These are phyloP conservation scores for Aphelinus atriplicis DNA, from an alignment of 1,140 invertebrate species.

Conservation along the genomic window DNA sequence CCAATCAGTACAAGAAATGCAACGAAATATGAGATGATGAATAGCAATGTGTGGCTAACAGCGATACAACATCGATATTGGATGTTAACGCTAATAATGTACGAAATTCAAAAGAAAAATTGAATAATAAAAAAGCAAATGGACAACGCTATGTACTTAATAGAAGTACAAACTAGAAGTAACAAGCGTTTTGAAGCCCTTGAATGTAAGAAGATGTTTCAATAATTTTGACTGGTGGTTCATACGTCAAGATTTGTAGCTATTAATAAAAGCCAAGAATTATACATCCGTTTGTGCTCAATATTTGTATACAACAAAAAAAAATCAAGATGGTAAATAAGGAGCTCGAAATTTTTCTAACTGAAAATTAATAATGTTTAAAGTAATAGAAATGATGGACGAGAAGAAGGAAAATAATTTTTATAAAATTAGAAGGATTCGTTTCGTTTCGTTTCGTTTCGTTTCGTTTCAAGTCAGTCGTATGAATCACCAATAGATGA, in stretches of 20 bases:
- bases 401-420: no score
- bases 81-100: conserved; percentile 27
- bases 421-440: no score
- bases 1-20: no score
- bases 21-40: conserved; percentile 17
- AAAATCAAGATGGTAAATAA: no score
- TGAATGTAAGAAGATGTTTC: conserved; percentile 4
- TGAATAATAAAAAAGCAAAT: conserved; percentile 1
- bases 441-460: no score
- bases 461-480: background rate
- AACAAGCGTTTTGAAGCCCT: conserved; percentile 17
- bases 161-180: conserved; percentile 23
- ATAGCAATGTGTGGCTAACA: conserved; percentile 36
- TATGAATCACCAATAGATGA: conserved; percentile 23
- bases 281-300: no score
- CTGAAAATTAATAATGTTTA: no score
- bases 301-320: no score
- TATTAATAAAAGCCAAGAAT: no score
- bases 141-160: conserved; percentile 8
- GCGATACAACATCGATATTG: conserved; percentile 37
- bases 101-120: conserved; percentile 5
- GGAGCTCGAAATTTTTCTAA: no score
- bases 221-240: conserved; percentile 14
- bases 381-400: no score
- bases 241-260: conserved; percentile 2